Conservation (phyloP, 2,888 invertebrate genomes). For the Catocala nupta region DNA sequence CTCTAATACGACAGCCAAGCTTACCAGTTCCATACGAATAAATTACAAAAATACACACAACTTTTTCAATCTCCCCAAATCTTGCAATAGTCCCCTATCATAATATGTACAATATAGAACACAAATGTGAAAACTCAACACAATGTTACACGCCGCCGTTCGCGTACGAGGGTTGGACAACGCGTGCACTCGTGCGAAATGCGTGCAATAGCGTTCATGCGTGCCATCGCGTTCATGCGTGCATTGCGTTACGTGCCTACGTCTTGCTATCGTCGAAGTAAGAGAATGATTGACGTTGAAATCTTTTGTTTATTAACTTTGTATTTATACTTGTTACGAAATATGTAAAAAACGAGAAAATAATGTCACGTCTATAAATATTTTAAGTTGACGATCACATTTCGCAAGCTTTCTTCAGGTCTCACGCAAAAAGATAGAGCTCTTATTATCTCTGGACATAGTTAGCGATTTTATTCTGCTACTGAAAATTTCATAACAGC, state of each 20-base stretch:
- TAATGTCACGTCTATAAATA: too few species aligned
- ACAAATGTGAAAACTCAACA: slow-evolving; percentile 9
- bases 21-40: neutral
- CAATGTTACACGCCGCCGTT: slow-evolving; percentile 9
- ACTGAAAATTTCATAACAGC: too few species aligned
- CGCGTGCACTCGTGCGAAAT: neutral
- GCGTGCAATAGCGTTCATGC: slow-evolving; percentile 27
- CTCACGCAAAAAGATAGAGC: too few species aligned
- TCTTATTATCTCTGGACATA: too few species aligned
- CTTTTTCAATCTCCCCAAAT: slow-evolving; percentile 10
- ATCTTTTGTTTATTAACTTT: too few species aligned
- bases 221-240: slow-evolving; percentile 3
- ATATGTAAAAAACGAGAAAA: too few species aligned
- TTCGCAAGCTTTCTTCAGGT: too few species aligned
- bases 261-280: slow-evolving; percentile 11
- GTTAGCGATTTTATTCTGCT: too few species aligned
- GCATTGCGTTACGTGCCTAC: slow-evolving; percentile 14
- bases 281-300: neutral
- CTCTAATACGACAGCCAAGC: neutral
- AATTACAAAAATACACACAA: slow-evolving; percentile 10
- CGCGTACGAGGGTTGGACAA: slow-evolving; percentile 16
- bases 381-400: too few species aligned
- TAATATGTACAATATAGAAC: neutral
- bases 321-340: too few species aligned
- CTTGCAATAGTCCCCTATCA: neutral